A percentile compares a stretch with the other conserved stretches of the same genome.
These are phyloP conservation scores for Stomatorhinus ivindoensis DNA, from an alignment of 2,113 vertebrate genomes.

Conservation along the genomic window DNA sequence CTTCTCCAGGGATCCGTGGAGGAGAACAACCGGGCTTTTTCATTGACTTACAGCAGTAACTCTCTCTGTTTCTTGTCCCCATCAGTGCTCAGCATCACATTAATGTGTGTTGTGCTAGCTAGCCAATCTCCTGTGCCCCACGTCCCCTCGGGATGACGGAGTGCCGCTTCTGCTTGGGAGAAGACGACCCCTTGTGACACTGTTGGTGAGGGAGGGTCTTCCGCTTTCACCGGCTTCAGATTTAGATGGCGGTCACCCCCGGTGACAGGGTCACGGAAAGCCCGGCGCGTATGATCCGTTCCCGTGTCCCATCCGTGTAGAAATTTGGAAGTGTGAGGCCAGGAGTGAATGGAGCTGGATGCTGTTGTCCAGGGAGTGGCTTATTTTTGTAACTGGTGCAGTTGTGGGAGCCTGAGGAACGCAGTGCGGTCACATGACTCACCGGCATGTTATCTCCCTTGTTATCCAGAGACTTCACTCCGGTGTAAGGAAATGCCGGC, in stretches of 20 bases:
- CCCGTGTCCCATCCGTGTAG: not conserved
- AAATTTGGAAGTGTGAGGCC: not conserved
- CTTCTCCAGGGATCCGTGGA: not conserved
- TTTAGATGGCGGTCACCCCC: not conserved
- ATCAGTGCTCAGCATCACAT: not conserved
- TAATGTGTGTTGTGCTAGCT: not conserved
- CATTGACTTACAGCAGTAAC: not conserved
- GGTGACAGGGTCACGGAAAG: not conserved
- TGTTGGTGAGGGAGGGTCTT: not conserved
- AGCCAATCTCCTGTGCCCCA: not conserved
- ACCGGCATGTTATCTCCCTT: not conserved
- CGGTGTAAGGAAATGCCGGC: not conserved
- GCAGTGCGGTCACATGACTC: not conserved
- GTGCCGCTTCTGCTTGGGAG: not conserved
- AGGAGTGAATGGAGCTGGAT: not conserved
- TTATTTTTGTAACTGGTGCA: not conserved
- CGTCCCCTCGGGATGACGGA: not conserved
- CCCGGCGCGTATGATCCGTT: not conserved
- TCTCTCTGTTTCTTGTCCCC: not conserved
- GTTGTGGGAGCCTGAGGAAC: not conserved
- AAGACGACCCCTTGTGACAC: not conserved
- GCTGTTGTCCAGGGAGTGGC: not conserved
- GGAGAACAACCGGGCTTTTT: not conserved
- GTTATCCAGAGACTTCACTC: not conserved
- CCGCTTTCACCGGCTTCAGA: not conserved